Conservation (phyloP, 2,113 vertebrate species). For the Setophaga coronata region DNA sequence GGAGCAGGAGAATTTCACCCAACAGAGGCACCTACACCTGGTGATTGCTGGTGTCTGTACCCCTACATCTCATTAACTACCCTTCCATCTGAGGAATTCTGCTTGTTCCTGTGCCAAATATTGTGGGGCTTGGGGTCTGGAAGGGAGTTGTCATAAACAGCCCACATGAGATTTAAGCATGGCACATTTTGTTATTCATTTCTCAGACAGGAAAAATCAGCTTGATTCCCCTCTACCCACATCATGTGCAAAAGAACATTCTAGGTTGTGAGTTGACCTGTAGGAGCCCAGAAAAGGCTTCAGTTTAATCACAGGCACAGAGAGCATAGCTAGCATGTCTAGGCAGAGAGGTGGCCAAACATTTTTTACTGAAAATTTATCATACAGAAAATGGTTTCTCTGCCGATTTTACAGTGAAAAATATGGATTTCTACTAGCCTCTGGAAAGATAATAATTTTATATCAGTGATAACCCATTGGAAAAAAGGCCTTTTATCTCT, state of each 20-base stretch:
- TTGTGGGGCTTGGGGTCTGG: neutral
- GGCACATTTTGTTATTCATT: neutral
- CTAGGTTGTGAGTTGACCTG: neutral
- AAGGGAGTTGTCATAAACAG: neutral
- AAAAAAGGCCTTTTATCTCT: neutral
- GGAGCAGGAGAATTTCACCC: neutral
- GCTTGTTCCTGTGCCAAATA: neutral
- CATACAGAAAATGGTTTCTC: neutral
- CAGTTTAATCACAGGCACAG: neutral
- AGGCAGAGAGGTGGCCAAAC: neutral
- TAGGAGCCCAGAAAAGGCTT: neutral
- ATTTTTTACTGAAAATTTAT: neutral
- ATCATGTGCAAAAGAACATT: neutral
- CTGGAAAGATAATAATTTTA: neutral
- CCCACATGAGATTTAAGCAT: accelerated
- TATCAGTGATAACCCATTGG: neutral
- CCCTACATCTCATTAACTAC: neutral
- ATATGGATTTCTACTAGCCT: neutral
- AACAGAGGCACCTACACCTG: accelerated
- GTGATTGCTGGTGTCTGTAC: neutral
- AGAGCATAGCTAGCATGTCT: accelerated
- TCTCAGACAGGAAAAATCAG: neutral
- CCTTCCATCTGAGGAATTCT: neutral
- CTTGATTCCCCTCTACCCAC: neutral
- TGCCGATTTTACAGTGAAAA: neutral